Conservation (phyloP, 1,140 invertebrate species). For the Brachionus sp. region DNA sequence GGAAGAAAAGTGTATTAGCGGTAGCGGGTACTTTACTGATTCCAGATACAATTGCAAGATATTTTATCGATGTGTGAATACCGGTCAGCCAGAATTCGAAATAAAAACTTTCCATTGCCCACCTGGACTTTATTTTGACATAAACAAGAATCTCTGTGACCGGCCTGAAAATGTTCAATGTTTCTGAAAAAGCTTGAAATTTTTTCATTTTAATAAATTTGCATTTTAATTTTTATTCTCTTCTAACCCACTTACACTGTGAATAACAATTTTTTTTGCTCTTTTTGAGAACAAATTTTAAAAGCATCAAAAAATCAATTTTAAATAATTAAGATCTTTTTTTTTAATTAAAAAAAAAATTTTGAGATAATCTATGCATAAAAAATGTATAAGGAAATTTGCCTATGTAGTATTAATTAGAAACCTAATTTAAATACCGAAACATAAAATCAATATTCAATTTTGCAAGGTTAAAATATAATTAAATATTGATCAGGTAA, state of each 20-base stretch:
- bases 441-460: no score
- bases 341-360: no score
- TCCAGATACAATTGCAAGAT: not conserved
- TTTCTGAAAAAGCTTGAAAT: not conserved
- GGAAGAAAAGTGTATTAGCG: not conserved
- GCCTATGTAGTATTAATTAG: not conserved
- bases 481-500: no score
- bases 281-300: not conserved
- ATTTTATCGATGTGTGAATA: conserved; percentile 12
- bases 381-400: not conserved
- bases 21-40: not conserved
- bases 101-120: conserved; percentile 6
- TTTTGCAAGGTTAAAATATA: no score
- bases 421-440: not conserved
- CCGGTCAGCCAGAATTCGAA: not conserved
- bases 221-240: not conserved
- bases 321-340: not conserved
- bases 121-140: not conserved
- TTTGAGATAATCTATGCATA: no score
- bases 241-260: not conserved
- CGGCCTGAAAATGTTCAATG: conserved; percentile 4
- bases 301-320: not conserved
- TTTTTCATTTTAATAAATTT: not conserved
- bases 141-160: not conserved
- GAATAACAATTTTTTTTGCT: not conserved